Evolutionary conservation across 2,113 vertebrate species (phyloP).

Genomic region (Heterocephalus glaber): DNA sequence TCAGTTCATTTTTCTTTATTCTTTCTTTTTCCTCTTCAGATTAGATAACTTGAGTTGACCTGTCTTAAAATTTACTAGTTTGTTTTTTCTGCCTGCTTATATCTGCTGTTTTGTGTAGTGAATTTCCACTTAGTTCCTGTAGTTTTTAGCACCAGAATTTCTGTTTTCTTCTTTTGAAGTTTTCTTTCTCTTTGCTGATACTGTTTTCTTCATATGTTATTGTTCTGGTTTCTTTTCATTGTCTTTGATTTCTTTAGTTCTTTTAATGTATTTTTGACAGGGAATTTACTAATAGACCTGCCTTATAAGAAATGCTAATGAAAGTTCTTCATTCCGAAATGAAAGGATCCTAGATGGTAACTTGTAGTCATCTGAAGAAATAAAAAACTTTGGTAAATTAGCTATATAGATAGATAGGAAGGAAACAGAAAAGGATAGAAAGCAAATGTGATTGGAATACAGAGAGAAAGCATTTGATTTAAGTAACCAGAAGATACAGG

Average conservation of each 20-base stretch:
- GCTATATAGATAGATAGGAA: neutral
- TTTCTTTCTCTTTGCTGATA: neutral
- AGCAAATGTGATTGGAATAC: neutral
- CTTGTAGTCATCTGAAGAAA: neutral
- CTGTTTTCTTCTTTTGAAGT: neutral
- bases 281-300: neutral
- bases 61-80: neutral
- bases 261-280: conserved; percentile 7
- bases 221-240: neutral
- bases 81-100: neutral
- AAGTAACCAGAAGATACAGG: neutral
- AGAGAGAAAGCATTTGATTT: neutral
- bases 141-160: neutral
- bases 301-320: neutral
- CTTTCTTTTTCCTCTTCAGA: too few relatives aligned
- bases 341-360: neutral
- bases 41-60: neutral
- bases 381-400: neutral
- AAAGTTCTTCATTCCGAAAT: neutral
- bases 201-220: neutral
- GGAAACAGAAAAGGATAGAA: neutral
- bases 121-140: neutral
- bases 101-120: neutral
- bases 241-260: neutral
- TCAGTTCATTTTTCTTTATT: too few relatives aligned